Evolutionary conservation across 64 coral and sea anemone species (phyloP).

Genomic region (Platygyra sinensis): DNA sequence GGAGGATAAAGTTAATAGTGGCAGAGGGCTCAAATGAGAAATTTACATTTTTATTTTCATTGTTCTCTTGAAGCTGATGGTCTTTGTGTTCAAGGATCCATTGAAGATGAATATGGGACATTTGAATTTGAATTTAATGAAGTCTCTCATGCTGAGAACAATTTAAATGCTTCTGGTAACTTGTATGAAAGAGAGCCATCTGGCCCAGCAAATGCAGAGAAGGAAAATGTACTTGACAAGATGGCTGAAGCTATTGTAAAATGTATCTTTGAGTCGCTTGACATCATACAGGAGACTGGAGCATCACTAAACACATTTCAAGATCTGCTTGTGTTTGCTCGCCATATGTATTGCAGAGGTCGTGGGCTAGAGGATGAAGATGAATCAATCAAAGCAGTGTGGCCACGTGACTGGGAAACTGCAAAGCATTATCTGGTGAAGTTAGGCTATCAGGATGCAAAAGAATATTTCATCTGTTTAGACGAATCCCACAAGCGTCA

Average conservation of each 20-base stretch:
- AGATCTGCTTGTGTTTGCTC: slow-evolving; percentile 76
- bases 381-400: slow-evolving; percentile 43
- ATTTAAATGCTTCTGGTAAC: no score
- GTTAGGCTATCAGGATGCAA: slow-evolving; percentile 75
- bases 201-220: slow-evolving; percentile 57
- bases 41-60: no score
- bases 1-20: no score
- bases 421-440: slow-evolving; percentile 67
- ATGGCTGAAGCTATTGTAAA: slow-evolving; percentile 72
- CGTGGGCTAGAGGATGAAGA: slow-evolving; percentile 64
- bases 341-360: slow-evolving; percentile 72
- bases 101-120: no score
- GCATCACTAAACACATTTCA: slow-evolving; percentile 80
- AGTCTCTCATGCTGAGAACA: no score
- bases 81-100: no score
- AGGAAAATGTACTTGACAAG: slow-evolving; percentile 50
- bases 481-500: slow-evolving; percentile 69
- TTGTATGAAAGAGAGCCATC: slow-evolving; percentile 17
- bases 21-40: no score
- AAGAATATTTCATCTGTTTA: slow-evolving; percentile 76
- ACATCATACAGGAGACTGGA: slow-evolving; percentile 58
- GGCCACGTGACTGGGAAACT: slow-evolving; percentile 60
- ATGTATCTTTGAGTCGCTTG: slow-evolving; percentile 78
- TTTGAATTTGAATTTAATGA: no score
- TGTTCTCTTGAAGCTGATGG: no score